Evolutionary conservation across 2,888 invertebrate genomes (phyloP), one percentile per base, ranked within the genome.

Genomic region (Lasius fuliginosus): DNA sequence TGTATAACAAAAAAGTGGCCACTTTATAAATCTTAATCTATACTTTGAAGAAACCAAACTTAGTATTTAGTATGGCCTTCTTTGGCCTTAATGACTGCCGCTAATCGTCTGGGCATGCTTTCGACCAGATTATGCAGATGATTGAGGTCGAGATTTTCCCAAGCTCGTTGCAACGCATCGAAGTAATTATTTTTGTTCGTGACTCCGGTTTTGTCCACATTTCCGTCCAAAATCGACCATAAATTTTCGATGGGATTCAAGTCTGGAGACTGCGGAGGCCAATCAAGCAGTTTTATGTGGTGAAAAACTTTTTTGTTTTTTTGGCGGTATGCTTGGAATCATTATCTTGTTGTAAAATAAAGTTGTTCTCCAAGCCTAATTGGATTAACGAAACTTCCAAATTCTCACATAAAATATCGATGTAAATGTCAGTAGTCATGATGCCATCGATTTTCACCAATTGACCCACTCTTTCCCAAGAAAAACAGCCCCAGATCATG

Each of bases 61-160:
- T 83, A 75, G 15, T 75, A 83, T 68, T 75, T 83, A 68, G 75
- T 76, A 73, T 83, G 83, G 69, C 30, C 58, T 27, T 11, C 58
- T 58, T 58, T 58, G 58, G 27, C 27, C 23, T 58, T 58, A 58
- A 58, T 58, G 11, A 75, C 75, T 83, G 68, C 68, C 46, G 75
- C 40, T n/a, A 65, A 65, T 36, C 65, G 65, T 65, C 65, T 65
- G 33, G 65, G 36, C 40, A 65, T 65, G 0, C 33, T 65, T 65
- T 65, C 33, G 65, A n/a, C 62, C 42, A 42, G 12, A 42, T 23
- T 42, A 42, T 42, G 12, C 12, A 42, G 42, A 12, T 42, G 12
- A 42, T 42, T 42, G 3, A 6, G 11, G 40, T 36, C 64, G 33
- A 64, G 36, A 64, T 30, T 64, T 33, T 64, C 18, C 33, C 64